phyloP scores from a whole-genome alignment of 1,140 invertebrate genomes.

The Ostrea denselamellosa region DNA sequence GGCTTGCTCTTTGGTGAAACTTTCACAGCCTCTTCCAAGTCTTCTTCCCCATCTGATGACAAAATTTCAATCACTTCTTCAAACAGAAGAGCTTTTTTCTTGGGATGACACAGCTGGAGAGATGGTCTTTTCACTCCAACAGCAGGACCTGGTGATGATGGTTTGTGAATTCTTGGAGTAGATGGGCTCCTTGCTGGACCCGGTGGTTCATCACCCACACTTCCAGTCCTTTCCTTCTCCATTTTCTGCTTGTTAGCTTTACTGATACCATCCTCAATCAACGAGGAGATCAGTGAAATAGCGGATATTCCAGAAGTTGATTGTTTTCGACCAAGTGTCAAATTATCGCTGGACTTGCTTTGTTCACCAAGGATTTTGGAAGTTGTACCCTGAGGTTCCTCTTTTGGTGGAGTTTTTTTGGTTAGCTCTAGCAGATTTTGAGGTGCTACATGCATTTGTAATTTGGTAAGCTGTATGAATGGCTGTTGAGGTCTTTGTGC shows the following conservation, averaged over 20 bases:
- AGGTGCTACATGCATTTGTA: not conserved
- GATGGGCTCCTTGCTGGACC: not conserved
- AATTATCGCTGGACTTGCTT: not conserved
- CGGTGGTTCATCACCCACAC: not conserved
- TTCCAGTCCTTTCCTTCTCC: not conserved
- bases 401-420: not conserved
- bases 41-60: conserved; percentile 44
- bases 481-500: not conserved
- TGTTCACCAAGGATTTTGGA: not conserved
- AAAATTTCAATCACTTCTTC: conserved; percentile 48
- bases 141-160: not conserved
- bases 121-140: not conserved
- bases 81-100: conserved; percentile 6
- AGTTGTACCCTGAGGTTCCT: not conserved
- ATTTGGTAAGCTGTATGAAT: not conserved
- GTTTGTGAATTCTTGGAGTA: not conserved
- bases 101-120: conserved; percentile 23
- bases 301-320: not conserved
- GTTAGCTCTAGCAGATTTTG: not conserved
- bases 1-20: not conserved
- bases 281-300: conserved; percentile 7
- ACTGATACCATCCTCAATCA: conserved; percentile 5
- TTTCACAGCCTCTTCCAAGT: not conserved
- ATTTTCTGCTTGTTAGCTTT: conserved; percentile 5
- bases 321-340: not conserved